Conservation (phyloP, 2,888 invertebrate species). For the Sepiola atlantica region DNA sequence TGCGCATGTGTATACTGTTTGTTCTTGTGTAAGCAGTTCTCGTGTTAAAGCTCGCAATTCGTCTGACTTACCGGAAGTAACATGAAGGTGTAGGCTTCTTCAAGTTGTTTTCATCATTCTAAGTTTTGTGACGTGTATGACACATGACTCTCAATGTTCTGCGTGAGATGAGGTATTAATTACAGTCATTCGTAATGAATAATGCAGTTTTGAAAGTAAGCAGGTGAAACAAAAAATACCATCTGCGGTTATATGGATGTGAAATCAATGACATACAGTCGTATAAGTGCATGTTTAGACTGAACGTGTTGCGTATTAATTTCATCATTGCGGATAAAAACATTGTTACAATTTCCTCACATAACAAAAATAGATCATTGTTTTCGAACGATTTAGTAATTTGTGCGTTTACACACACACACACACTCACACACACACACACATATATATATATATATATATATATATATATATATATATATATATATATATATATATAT, state of each 20-base stretch:
- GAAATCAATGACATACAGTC: background rate
- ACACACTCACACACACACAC: no score
- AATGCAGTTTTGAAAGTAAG: background rate
- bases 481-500: no score
- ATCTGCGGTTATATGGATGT: background rate
- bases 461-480: no score
- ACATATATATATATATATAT: no score
- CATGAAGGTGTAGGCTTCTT: background rate
- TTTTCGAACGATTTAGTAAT: no score
- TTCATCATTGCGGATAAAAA: no score
- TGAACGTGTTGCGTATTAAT: background rate
- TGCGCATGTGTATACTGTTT: no score
- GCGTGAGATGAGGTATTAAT: background rate
- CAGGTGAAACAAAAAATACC: background rate
- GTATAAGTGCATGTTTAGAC: background rate
- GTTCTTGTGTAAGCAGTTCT: no score
- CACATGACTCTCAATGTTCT: background rate
- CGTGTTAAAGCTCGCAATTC: background rate
- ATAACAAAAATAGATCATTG: no score
- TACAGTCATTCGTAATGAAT: background rate
- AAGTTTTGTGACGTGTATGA: background rate
- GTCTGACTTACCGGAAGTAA: background rate
- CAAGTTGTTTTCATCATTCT: background rate
- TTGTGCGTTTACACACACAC: no score
- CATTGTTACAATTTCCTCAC: no score